Evolutionary conservation across 2,888 invertebrate species (phyloP), one percentile per base, ranked within the genome.

Genomic region (Atrina japonica): DNA sequence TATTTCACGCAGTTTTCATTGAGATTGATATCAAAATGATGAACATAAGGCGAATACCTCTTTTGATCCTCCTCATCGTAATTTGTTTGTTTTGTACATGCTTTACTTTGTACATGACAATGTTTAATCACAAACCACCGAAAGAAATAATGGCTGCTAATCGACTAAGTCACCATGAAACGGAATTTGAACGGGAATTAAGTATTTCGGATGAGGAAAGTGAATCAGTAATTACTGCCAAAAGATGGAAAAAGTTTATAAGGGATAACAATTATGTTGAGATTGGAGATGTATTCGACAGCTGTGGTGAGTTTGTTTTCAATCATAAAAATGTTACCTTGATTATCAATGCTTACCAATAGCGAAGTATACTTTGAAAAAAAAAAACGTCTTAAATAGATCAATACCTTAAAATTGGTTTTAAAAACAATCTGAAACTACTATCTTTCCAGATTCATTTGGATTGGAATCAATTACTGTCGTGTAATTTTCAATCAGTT

Each of bases 281-380:
- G 11, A 82, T 86, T 14, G 85, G 85, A 56, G 81, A 80, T 41
- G 67, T 85, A 0, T 85, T 78, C 53, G 80, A 85, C 61, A 75
- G 75, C 35, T 86, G 86, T 76, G 86, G 84, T 85, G 68, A 80
- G 81, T 66, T 11, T 35, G 1, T 21, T 18, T 14, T 21, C 18
- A 5, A 3, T n/a, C n/a, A n/a, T n/a, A 35, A 16, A 30, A 21
- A 3, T 40, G 18, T 27, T 58, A n/a, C 7, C 7, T 14, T 21
- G 3, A 23, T 55, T 29, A n/a, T 55, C 55, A 29, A 29, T 41
- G n/a, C 21, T 29, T 27, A 2, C 7, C 11, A 16, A 27, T 14
- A 30, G 16, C n/a, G n/a, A n/a, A n/a, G n/a, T n/a, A 14, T 49
- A 18, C 14, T 3, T 11, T 25, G 49, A 18, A 21, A n/a, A n/a